Conservation (phyloP, 2,888 invertebrate species). For the Tetanocera ferruginea region DNA sequence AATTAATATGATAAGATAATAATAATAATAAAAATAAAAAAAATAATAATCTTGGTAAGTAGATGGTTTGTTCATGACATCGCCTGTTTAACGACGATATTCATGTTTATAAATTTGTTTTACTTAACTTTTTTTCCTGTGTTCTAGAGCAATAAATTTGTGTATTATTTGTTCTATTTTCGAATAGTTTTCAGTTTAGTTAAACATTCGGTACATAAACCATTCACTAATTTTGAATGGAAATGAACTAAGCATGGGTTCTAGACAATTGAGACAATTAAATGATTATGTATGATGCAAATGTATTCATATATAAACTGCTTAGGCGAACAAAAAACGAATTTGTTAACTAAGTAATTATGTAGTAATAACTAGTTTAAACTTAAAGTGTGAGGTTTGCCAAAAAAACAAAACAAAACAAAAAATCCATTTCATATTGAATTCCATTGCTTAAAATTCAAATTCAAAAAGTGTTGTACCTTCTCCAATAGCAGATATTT, state of each 20-base stretch:
- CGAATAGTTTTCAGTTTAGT: neutral
- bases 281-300: too few species aligned
- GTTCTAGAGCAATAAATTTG: conserved; percentile 9
- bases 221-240: neutral
- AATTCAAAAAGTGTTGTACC: neutral
- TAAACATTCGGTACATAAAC: neutral
- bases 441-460: neutral
- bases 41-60: conserved; percentile 27
- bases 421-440: neutral
- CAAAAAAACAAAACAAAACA: neutral
- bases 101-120: conserved; percentile 21
- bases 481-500: neutral
- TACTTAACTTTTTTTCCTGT: conserved; percentile 26
- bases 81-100: conserved; percentile 1
- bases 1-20: conserved; percentile 14
- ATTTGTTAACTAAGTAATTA: neutral
- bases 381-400: conserved; percentile 25
- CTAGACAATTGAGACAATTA: neutral
- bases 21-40: conserved; percentile 22
- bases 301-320: neutral
- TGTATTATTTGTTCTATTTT: conserved; percentile 3
- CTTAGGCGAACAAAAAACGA: conserved; percentile 1
- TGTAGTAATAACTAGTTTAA: conserved; percentile 19
- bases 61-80: conserved; percentile 6
- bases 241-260: neutral